A percentile compares a stretch with the other conserved stretches of the same genome.
phyloP scores from a whole-genome alignment of 2,797 vertebrate species.

The Diceros bicornis region DNA sequence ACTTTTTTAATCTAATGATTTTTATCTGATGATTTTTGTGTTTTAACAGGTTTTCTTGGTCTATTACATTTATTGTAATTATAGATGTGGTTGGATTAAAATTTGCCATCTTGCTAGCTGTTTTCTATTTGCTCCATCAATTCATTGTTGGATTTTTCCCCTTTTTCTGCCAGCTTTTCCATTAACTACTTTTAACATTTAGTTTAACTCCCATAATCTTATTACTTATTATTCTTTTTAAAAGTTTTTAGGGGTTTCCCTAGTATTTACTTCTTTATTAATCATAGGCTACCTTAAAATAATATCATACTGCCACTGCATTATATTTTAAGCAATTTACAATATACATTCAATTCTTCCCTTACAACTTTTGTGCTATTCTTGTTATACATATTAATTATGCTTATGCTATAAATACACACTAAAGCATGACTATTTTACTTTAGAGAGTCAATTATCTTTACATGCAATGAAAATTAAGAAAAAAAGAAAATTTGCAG shows the following conservation, averaged over 20 bases:
- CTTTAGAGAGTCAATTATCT: conserved; percentile 1
- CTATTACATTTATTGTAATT: background rate
- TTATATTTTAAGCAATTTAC: background rate
- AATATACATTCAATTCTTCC: background rate
- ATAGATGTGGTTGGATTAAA: background rate
- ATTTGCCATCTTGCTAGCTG: background rate
- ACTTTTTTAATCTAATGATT: background rate
- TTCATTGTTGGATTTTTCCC: background rate
- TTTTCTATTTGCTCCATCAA: background rate
- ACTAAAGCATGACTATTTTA: background rate
- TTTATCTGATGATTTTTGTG: background rate
- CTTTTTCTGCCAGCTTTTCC: background rate
- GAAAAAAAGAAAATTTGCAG: background rate
- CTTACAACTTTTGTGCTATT: background rate
- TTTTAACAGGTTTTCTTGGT: background rate
- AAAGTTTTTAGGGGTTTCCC: background rate
- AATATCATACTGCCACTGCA: background rate
- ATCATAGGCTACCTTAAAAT: background rate
- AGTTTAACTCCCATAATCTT: background rate
- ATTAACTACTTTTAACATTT: background rate
- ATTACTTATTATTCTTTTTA: background rate
- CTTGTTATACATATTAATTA: background rate
- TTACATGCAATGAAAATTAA: background rate
- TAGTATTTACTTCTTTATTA: background rate
- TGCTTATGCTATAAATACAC: background rate